Base-by-base conservation (phyloP, 23 tunicate genomes). In the Clavelina lepadiformis region DNA sequence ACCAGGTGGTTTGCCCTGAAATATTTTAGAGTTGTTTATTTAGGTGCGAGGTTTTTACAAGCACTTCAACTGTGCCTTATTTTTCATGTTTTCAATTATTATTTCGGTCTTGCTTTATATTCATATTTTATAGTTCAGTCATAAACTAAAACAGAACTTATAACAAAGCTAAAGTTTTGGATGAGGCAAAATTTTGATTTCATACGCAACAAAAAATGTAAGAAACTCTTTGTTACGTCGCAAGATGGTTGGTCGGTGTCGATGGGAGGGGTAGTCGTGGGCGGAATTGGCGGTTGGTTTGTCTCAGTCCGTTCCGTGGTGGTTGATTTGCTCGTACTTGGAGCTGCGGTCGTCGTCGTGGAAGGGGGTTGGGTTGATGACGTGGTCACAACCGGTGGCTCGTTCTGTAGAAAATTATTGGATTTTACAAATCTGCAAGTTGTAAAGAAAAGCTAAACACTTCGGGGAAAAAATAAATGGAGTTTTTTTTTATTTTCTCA, bases 1-100 rank as follows among this genome's bases (percentile, higher is more conserved):
- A 7, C 86, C 77, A 35, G 55, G 25, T 11, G 20, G 49, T 63
- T 35, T 35, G 5, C 25, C 50, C 68, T 63, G 49, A 35, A 63
- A 11, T 15, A 41, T 8, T n/a, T n/a, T n/a, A n/a, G n/a, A n/a
- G n/a, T n/a, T n/a, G n/a, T n/a, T n/a, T n/a, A n/a, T n/a, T n/a
- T n/a, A n/a, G n/a, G n/a, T n/a, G n/a, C n/a, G n/a, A n/a, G n/a
- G n/a, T n/a, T n/a, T n/a, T n/a, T n/a, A n/a, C n/a, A n/a, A n/a
- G n/a, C n/a, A n/a, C n/a, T n/a, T n/a, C n/a, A n/a, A n/a, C n/a
- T n/a, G n/a, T n/a, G n/a, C n/a, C n/a, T n/a, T n/a, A n/a, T n/a
- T n/a, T n/a, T n/a, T n/a, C n/a, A n/a, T n/a, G n/a, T n/a, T n/a
- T n/a, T n/a, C n/a, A n/a, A n/a, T n/a, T n/a, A n/a, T n/a, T n/a